These are phyloP conservation scores for Gymnodraco acuticeps DNA, from an alignment of 2,797 vertebrate genomes.

Conservation along the genomic window DNA sequence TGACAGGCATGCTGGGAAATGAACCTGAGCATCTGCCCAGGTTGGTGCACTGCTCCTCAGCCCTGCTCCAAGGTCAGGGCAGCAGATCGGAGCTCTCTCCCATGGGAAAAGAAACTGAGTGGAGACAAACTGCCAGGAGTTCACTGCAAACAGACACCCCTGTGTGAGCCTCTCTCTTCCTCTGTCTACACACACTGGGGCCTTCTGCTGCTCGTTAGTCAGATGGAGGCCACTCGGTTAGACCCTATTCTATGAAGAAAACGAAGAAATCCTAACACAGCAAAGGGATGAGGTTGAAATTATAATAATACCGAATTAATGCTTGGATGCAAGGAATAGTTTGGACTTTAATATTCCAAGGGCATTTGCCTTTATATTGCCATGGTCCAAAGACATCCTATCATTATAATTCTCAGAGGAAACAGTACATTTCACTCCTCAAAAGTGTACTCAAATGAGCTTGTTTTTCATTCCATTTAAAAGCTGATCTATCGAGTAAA, in stretches of 20 bases:
- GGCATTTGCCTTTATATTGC: background rate
- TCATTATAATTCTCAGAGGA: background rate
- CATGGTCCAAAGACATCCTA: background rate
- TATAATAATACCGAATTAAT: background rate
- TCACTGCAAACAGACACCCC: constrained; percentile 71
- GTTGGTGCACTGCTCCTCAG: constrained; percentile 34
- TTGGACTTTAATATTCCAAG: background rate
- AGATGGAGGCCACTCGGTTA: constrained; percentile 18
- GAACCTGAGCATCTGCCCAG: constrained; percentile 65
- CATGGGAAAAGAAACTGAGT: constrained; percentile 66
- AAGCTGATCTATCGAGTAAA: background rate
- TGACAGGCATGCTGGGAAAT: constrained; percentile 43
- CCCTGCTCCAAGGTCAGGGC: constrained; percentile 57
- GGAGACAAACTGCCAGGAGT: constrained; percentile 69
- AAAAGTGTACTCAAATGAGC: background rate
- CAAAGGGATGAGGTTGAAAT: constrained; percentile 1
- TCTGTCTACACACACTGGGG: constrained; percentile 30
- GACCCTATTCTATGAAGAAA: background rate
- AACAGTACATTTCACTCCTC: background rate
- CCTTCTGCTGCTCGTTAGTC: constrained; percentile 39
- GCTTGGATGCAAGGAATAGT: background rate
- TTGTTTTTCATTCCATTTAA: background rate
- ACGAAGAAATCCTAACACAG: constrained; percentile 12
- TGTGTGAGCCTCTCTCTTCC: constrained; percentile 52
- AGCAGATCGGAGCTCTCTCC: constrained; percentile 49